Evolutionary conservation across 2,888 invertebrate species (phyloP).

Genomic region (Phyllotreta striolata): DNA sequence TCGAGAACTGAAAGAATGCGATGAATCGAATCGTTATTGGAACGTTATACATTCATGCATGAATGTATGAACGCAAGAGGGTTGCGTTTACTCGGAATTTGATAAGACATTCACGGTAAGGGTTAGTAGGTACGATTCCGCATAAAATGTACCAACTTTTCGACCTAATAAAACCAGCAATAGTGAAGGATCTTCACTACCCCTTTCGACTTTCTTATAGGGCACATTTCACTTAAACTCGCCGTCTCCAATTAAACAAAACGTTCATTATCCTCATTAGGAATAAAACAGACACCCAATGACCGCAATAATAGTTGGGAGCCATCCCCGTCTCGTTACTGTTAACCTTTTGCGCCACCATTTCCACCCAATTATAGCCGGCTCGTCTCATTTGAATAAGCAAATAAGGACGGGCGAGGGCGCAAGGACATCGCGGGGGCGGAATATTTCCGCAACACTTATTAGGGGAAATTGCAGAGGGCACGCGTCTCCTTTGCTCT

Average conservation of each 20-base stretch:
- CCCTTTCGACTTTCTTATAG: too few relatives aligned
- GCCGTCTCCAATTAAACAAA: background rate
- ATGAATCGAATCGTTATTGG: background rate
- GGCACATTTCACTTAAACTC: too few relatives aligned
- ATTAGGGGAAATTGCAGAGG: conserved; percentile 9
- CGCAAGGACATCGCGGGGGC: conserved; percentile 1
- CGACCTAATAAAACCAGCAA: too few relatives aligned
- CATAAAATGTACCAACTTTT: too few relatives aligned
- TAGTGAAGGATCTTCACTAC: too few relatives aligned
- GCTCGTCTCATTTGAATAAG: conserved; percentile 31
- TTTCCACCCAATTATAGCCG: conserved; percentile 37
- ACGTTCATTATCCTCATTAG: conserved; percentile 9
- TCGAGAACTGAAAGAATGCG: background rate
- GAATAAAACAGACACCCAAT: conserved; percentile 13
- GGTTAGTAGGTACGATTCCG: too few relatives aligned
- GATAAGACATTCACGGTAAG: too few relatives aligned
- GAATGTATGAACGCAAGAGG: too few relatives aligned
- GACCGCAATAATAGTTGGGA: conserved; percentile 15
- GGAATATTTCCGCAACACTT: conserved; percentile 10
- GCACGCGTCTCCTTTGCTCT: conserved; percentile 3
- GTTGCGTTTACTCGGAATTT: too few relatives aligned
- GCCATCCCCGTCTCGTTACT: conserved; percentile 28
- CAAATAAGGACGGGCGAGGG: conserved; percentile 2
- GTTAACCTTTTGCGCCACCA: conserved; percentile 33
- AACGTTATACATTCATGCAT: too few relatives aligned